phyloP scores from a whole-genome alignment of 2,797 vertebrate genomes.

The Gouania willdenowi region DNA sequence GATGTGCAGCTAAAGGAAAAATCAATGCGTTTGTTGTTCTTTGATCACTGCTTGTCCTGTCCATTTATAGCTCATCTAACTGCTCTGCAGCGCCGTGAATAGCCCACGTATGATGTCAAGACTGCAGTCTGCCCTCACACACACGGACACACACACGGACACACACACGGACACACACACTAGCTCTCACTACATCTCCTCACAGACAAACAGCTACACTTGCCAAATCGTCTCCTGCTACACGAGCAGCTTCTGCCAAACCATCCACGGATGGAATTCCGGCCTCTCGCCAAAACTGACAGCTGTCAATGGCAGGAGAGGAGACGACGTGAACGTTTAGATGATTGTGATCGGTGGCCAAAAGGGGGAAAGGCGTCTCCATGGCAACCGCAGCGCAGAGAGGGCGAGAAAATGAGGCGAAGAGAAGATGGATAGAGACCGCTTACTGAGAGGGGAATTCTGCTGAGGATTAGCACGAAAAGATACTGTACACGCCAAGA shows the following conservation, averaged over 20 bases:
- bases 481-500: too few relatives aligned
- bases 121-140: background rate
- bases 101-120: background rate
- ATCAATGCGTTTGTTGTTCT: background rate
- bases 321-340: background rate
- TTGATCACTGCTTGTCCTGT: background rate
- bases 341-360: conserved; percentile 11
- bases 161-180: conserved; percentile 1
- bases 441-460: conserved; percentile 10
- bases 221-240: background rate
- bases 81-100: background rate
- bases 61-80: background rate
- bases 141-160: background rate
- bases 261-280: background rate
- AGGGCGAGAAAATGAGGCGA: background rate
- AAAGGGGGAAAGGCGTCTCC: conserved; percentile 20
- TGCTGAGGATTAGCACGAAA: conserved; percentile 26
- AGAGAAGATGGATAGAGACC: conserved; percentile 14
- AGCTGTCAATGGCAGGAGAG: background rate
- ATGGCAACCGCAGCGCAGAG: conserved; percentile 11
- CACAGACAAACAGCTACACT: background rate
- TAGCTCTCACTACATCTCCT: conserved; percentile 4
- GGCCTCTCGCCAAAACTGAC: conserved; percentile 4
- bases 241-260: background rate
- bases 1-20: conserved; percentile 10